Conservation (phyloP, 2,113 vertebrate species). For the Sisor rabdophorus region DNA sequence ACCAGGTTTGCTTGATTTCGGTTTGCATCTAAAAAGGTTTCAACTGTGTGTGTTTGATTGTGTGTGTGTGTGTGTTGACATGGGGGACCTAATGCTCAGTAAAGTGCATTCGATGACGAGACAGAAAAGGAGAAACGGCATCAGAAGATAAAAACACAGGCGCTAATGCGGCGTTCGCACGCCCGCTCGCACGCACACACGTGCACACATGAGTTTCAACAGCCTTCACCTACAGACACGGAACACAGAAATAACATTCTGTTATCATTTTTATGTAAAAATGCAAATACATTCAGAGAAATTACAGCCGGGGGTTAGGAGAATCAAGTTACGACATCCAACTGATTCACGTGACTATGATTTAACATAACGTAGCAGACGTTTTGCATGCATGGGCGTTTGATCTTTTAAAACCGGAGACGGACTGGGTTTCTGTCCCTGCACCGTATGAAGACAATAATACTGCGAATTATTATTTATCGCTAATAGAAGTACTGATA, state of each 20-base stretch:
- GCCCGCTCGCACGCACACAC: slow-evolving; percentile 38
- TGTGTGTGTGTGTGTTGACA: slow-evolving; percentile 44
- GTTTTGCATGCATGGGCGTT: slow-evolving; percentile 39
- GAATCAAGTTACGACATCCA: slow-evolving; percentile 46
- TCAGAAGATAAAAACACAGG: slow-evolving; percentile 47
- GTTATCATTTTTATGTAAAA: slow-evolving; percentile 51
- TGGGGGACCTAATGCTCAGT: slow-evolving; percentile 66
- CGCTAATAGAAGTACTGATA: not conserved
- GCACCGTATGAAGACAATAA: not conserved
- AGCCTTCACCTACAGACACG: slow-evolving; percentile 49
- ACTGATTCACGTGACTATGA: slow-evolving; percentile 30
- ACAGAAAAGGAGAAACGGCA: slow-evolving; percentile 32
- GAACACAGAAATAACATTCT: slow-evolving; percentile 52
- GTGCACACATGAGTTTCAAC: slow-evolving; percentile 46
- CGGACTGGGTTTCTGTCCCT: slow-evolving; percentile 18
- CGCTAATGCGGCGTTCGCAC: slow-evolving; percentile 49
- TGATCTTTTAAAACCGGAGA: slow-evolving; percentile 7
- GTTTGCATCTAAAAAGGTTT: slow-evolving; percentile 62
- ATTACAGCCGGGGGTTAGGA: slow-evolving; percentile 54
- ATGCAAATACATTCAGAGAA: slow-evolving; percentile 54
- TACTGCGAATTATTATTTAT: not conserved
- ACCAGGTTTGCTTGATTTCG: slow-evolving; percentile 61
- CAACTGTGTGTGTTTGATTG: slow-evolving; percentile 45
- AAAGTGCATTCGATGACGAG: slow-evolving; percentile 75
- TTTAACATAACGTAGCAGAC: slow-evolving; percentile 34